phyloP scores from a whole-genome alignment of 2,888 invertebrate genomes.

The Drosophila meridiana region DNA sequence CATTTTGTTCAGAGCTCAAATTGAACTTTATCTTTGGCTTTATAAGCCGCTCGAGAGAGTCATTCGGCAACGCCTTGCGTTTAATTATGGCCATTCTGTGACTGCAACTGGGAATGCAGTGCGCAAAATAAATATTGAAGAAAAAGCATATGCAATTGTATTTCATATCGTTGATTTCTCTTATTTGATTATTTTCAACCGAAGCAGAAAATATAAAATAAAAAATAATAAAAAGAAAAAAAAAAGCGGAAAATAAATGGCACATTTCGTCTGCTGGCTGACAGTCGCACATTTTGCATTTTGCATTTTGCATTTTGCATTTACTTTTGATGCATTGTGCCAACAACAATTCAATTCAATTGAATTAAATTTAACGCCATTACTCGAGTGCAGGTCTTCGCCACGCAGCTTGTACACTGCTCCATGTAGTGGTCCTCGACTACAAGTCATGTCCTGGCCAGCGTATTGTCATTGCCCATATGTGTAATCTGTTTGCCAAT shows the following conservation, averaged over 20 bases:
- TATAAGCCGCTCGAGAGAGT: constrained; percentile 7
- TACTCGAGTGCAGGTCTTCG: constrained; percentile 52
- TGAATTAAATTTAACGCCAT: constrained; percentile 79
- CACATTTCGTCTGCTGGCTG: constrained; percentile 12
- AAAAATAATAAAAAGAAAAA: background rate
- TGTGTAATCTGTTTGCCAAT: constrained; percentile 81
- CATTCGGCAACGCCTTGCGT: constrained; percentile 17
- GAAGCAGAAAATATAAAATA: constrained; percentile 16
- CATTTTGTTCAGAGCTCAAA: constrained; percentile 7
- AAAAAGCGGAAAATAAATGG: constrained; percentile 12
- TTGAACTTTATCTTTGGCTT: constrained; percentile 18
- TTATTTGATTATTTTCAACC: constrained; percentile 47
- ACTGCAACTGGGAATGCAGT: constrained; percentile 26
- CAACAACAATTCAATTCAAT: constrained; percentile 73
- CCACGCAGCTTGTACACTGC: constrained; percentile 1
- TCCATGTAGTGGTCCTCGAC: background rate
- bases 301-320: constrained; percentile 25
- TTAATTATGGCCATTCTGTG: constrained; percentile 51
- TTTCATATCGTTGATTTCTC: constrained; percentile 46
- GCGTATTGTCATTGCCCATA: constrained; percentile 64
- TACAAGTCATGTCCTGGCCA: constrained; percentile 46
- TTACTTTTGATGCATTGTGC: constrained; percentile 67
- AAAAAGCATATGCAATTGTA: constrained; percentile 32
- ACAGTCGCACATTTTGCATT: constrained; percentile 23
- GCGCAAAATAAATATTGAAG: constrained; percentile 20